phyloP scores from a whole-genome alignment of 1,140 invertebrate genomes.

The Phymastichus coffea region DNA sequence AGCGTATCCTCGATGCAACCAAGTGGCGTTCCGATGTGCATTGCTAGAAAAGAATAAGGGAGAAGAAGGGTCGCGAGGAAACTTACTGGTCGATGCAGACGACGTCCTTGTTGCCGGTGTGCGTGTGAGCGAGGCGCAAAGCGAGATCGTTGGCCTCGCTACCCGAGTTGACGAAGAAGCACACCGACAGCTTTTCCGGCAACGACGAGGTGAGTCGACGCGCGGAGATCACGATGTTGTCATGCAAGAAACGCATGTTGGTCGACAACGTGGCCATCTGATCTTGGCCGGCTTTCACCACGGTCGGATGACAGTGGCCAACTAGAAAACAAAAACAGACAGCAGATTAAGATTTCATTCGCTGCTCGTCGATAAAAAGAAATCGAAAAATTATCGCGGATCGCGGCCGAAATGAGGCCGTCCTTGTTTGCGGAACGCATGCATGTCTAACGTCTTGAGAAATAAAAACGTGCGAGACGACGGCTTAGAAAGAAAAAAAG shows the following conservation, averaged over 20 bases:
- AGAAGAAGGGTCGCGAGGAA: conserved; percentile 59
- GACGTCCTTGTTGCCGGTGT: conserved; percentile 86
- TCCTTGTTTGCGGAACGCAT: too few relatives aligned
- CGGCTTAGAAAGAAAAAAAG: too few relatives aligned
- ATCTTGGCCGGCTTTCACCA: conserved; percentile 81
- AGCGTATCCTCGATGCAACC: too few relatives aligned
- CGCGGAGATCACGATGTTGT: conserved; percentile 90
- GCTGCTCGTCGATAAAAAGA: too few relatives aligned
- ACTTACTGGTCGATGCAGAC: conserved; percentile 96
- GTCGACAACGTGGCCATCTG: conserved; percentile 91
- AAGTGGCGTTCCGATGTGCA: too few relatives aligned
- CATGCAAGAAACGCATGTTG: conserved; percentile 94
- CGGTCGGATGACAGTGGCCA: conserved; percentile 94
- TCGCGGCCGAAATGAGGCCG: too few relatives aligned
- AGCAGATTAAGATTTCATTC: not conserved
- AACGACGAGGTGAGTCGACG: conserved; percentile 80
- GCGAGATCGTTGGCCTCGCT: conserved; percentile 99
- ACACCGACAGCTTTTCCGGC: conserved; percentile 81
- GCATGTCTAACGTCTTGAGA: too few relatives aligned
- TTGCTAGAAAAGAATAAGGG: too few relatives aligned
- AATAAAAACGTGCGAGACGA: too few relatives aligned
- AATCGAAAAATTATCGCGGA: too few relatives aligned
- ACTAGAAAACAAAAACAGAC: conserved; percentile 62
- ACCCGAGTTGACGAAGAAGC: conserved; percentile 98
- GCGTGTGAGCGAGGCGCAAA: conserved; percentile 81